phyloP scores from a whole-genome alignment of 2,888 invertebrate genomes.

The Clusia tigrina region DNA sequence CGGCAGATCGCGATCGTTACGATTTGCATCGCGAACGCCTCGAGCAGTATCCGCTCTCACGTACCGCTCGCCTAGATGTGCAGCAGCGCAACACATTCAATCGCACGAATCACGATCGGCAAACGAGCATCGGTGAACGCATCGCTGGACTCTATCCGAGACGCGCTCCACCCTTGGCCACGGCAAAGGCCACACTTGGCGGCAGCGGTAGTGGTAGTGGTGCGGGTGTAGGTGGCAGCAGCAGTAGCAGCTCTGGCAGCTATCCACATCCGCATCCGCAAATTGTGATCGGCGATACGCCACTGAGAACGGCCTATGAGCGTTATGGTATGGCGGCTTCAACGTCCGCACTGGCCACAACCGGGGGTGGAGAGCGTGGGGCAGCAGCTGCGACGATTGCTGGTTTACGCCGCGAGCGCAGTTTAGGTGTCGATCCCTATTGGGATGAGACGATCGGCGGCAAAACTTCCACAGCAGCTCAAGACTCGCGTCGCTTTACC shows the following conservation, averaged over 20 bases:
- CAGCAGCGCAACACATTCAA: conserved; percentile 63
- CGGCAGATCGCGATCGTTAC: conserved; percentile 59
- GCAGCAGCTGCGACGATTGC: conserved; percentile 46
- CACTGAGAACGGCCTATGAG: conserved; percentile 49
- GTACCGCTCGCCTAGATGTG: conserved; percentile 63
- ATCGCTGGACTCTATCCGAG: conserved; percentile 26
- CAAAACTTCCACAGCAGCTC: conserved; percentile 57
- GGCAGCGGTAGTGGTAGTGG: conserved; percentile 33
- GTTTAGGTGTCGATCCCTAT: conserved; percentile 44
- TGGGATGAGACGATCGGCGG: conserved; percentile 55
- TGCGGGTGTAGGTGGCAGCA: conserved; percentile 42
- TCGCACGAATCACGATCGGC: conserved; percentile 66
- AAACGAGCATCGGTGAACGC: conserved; percentile 42
- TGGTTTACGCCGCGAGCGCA: conserved; percentile 37
- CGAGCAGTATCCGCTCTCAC: conserved; percentile 58
- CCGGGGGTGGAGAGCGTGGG: conserved; percentile 32
- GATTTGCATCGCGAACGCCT: conserved; percentile 58
- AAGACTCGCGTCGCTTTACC: conserved; percentile 80
- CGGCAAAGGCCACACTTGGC: conserved; percentile 34
- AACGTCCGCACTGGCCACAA: conserved; percentile 28
- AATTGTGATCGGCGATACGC: conserved; percentile 59
- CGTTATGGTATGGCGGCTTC: conserved; percentile 42
- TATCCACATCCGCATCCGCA: conserved; percentile 62
- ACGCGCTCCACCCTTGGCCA: conserved; percentile 38
- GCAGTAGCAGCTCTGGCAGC: conserved; percentile 55